Evolutionary conservation across 2,113 vertebrate species (phyloP), one percentile per base, ranked within the genome.

Genomic region (Rutilus rutilus): DNA sequence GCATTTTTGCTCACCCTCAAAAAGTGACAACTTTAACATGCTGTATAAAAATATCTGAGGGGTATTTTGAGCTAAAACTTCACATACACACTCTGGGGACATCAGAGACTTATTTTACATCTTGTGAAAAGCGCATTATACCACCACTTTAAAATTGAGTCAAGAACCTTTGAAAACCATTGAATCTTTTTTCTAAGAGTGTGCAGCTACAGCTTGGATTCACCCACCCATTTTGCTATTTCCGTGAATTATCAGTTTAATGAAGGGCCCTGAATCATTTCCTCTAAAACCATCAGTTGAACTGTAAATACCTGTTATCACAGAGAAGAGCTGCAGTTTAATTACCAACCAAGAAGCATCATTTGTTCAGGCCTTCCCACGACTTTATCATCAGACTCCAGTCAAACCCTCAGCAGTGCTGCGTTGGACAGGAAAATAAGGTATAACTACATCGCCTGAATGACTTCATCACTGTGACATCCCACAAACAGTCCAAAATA

Each of bases 311-410:
- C 36, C n/a, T 47, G 47, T 81, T 64, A 81, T 65, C 59, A 47
- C 78, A 30, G 23, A 65, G n/a, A 81, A 19, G n/a, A 81, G 59
- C n/a, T 27, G 78, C 42, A 47, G 73, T 81, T 81, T 81, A 81
- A 81, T 81, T 81, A 45, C 39, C 39, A 75, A 42, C 23, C 19
- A 5, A 15, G 73, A 27, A 15, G 42, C 39, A 30, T 47, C 36
- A 21, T 30, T 64, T 47, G n/a, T 45, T 47, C 4, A 36, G 11
- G 57, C 33, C 3, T 39, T 79, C 60, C 47, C 4, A 81, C 2
- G n/a, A 9, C 57, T 79, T 36, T 11, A 19, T 62, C 57, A 45
- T 78, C 19, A 62, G 42, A 79, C 78, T 39, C 57, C 10, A 47
- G 23, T 19, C 57, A 14, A 62, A 39, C 57, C n/a, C n/a, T 64